Base-by-base conservation (phyloP, 2,888 invertebrate species). In the Colletes collaris region DNA sequence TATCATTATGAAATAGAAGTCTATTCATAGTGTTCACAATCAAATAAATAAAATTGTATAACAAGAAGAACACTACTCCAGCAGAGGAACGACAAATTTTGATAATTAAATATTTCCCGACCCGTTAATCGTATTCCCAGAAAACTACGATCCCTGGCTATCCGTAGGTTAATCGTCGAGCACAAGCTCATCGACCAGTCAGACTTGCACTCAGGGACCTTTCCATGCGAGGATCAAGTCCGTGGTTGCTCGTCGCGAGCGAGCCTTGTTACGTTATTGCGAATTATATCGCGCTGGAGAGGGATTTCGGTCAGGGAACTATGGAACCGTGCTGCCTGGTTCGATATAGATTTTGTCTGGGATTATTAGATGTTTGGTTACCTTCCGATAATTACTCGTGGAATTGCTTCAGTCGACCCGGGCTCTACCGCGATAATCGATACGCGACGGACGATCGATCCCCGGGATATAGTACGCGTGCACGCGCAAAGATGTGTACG, bases 361-460 rank as follows among this genome's bases (percentile, higher is more conserved):
- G 81, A 87, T 87, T 88, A 89, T 85, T 87, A 89, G 86, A 89
- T 88, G 86, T 89, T 89, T 84, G 84, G 83, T 87, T 88, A 87
- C 86, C 86, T 86, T 83, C 83, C 85, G 79, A 87, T 89, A 89
- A 89, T 89, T 89, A 87, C 88, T 86, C 86, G 79, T 60, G 78
- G 81, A 74, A 86, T 86, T 86, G 83, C 74, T 75, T 59, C 70
- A 62, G 75, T 84, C 79, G 76, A 72, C 67, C 67, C 19, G 53
- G 58, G 37, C 16, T 35, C 37, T 67, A 52, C 40, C 6, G 55
- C 59, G 63, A 79, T 69, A 81, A 82, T 80, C 82, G 82, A 78
- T 74, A 71, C 66, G 65, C 68, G 46, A 53, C 35, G 16, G 35
- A 50, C 70, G 76, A 85, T 82, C 82, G 76, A 84, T 85, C 65